Percentiles rank a stretch among this genome's conserved stretches.
phyloP scores from a whole-genome alignment of 1,140 invertebrate genomes.

The Drosophila oshimai region DNA sequence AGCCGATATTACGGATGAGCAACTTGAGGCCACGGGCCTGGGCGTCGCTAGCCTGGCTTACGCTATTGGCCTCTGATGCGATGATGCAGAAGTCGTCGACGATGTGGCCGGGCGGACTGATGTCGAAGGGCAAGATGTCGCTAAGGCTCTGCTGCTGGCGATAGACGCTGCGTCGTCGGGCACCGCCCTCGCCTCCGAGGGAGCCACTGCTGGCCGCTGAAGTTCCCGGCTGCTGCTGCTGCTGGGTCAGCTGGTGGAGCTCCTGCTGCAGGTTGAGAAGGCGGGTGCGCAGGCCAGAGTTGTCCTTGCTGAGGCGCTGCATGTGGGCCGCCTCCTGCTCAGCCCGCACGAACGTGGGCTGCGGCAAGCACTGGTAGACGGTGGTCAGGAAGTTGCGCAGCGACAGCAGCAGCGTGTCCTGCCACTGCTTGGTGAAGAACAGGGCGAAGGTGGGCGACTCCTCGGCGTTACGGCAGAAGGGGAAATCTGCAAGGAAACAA shows the following conservation, averaged over 20 bases:
- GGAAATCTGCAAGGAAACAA: conserved; percentile 88
- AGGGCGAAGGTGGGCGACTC: conserved; percentile 93
- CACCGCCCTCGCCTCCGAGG: conserved; percentile 22
- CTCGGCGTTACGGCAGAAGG: conserved; percentile 95
- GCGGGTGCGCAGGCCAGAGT: conserved; percentile 87
- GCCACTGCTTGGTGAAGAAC: conserved; percentile 96
- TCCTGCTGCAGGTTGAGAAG: conserved; percentile 77
- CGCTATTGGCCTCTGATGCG: conserved; percentile 87
- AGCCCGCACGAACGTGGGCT: conserved; percentile 92
- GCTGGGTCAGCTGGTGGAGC: conserved; percentile 63
- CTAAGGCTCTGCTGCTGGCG: conserved; percentile 84
- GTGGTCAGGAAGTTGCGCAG: conserved; percentile 96
- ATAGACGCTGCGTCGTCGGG: conserved; percentile 84
- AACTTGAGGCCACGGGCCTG: conserved; percentile 89
- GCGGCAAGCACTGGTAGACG: conserved; percentile 93
- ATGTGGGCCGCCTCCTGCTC: conserved; percentile 92
- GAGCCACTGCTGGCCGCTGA: conserved; percentile 20
- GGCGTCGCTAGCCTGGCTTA: conserved; percentile 83
- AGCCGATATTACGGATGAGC: conserved; percentile 90
- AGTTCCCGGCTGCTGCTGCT: conserved; percentile 9
- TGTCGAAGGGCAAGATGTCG: conserved; percentile 85
- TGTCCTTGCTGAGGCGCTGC: conserved; percentile 92
- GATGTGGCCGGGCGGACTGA: conserved; percentile 88
- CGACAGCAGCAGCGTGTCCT: conserved; percentile 96
- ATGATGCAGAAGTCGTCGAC: conserved; percentile 97